phyloP scores from a whole-genome alignment of 2,113 vertebrate species.

The Istiophorus platypterus region DNA sequence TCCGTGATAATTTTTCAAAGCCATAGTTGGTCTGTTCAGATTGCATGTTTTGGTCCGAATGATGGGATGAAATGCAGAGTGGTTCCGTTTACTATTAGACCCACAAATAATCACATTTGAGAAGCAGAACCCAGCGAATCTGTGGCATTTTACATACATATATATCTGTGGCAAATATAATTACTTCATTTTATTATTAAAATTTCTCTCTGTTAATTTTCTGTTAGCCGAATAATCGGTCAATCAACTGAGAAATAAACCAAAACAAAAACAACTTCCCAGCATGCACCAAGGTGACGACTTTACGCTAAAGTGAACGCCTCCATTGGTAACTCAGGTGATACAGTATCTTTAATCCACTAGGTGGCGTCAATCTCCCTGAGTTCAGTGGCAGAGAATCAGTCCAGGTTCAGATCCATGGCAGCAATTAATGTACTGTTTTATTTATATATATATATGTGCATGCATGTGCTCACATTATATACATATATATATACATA shows the following conservation, averaged over 20 bases:
- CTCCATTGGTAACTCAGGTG: neutral
- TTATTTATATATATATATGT: neutral
- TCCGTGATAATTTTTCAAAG: too few relatives aligned
- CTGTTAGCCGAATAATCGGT: neutral
- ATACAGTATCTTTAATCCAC: constrained; percentile 26
- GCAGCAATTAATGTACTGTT: neutral
- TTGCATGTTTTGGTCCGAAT: too few relatives aligned
- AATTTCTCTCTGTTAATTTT: neutral
- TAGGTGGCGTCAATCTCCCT: constrained; percentile 46
- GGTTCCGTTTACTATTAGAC: too few relatives aligned
- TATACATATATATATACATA: constrained; percentile 24
- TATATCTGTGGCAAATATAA: too few relatives aligned
- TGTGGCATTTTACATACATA: neutral
- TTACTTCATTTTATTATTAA: too few relatives aligned
- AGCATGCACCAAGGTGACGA: neutral
- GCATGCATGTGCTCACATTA: constrained; percentile 10
- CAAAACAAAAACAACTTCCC: neutral
- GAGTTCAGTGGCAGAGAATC: neutral
- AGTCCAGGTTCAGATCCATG: neutral
- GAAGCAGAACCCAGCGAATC: neutral
- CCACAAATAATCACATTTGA: neutral
- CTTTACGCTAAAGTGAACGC: neutral
- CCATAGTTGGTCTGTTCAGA: too few relatives aligned
- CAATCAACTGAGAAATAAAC: neutral
- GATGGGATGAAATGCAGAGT: too few relatives aligned